Conservation (phyloP, 2,888 invertebrate genomes). For the Acleris sparsana region DNA sequence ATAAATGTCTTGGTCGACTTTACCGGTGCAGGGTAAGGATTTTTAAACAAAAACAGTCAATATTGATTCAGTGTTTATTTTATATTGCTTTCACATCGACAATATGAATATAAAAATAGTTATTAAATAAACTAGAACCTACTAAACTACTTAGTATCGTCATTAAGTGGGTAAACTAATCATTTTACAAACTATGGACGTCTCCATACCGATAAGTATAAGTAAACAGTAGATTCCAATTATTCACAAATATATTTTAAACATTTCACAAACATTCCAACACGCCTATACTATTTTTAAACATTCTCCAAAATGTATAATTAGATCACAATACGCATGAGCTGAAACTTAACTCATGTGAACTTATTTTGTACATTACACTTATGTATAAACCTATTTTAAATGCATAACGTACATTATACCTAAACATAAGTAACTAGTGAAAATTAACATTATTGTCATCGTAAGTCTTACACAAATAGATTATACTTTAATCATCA, state of each 20-base stretch:
- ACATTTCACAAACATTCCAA: conserved; percentile 42
- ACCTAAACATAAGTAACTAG: conserved; percentile 43
- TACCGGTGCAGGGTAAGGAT: not conserved
- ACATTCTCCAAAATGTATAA: conserved; percentile 40
- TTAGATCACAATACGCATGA: conserved; percentile 74
- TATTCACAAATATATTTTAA: conserved; percentile 49
- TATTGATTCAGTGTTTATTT: conserved; percentile 39
- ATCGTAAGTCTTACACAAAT: conserved; percentile 39
- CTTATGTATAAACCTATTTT: conserved; percentile 58
- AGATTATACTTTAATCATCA: conserved; percentile 43
- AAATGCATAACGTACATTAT: conserved; percentile 68
- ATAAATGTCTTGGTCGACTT: no score
- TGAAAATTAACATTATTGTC: conserved; percentile 49
- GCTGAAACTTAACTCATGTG: conserved; percentile 63
- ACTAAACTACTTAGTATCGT: conserved; percentile 39
- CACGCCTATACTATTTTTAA: conserved; percentile 31
- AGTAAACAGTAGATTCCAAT: conserved; percentile 49
- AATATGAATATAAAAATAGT: conserved; percentile 57
- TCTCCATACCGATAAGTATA: conserved; percentile 48
- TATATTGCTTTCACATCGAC: conserved; percentile 41
- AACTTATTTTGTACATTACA: conserved; percentile 68
- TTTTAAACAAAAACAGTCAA: not conserved
- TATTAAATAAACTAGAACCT: conserved; percentile 56
- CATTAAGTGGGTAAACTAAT: conserved; percentile 33
- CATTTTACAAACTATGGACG: conserved; percentile 59